Percentiles rank a stretch among this genome's conserved stretches.
phyloP scores from a whole-genome alignment of 2,888 invertebrate genomes.

The Macrosiphum euphorbiae region DNA sequence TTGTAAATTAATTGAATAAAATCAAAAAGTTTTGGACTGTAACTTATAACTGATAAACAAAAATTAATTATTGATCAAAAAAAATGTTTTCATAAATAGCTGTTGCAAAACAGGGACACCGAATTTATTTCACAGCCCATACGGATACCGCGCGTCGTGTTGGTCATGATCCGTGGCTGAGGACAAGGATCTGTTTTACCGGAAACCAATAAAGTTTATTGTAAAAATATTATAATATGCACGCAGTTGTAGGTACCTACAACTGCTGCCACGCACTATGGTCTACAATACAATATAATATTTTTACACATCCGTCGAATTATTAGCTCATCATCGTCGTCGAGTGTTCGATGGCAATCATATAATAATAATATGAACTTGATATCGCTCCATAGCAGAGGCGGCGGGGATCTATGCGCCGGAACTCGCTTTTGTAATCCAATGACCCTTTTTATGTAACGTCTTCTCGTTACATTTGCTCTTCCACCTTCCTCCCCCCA shows the following conservation, averaged over 20 bases:
- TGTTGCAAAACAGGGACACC: not conserved
- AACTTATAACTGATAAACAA: not conserved
- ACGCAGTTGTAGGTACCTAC: not conserved
- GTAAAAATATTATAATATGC: not conserved
- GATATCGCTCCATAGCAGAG: not conserved
- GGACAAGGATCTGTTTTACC: not conserved
- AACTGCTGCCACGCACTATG: not conserved
- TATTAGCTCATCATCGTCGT: not conserved
- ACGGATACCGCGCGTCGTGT: not conserved
- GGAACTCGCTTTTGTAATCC: constrained; percentile 62
- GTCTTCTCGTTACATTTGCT: constrained; percentile 59
- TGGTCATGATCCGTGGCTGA: not conserved
- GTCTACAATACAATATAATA: not conserved
- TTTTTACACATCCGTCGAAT: not conserved
- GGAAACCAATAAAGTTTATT: not conserved
- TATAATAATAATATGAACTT: not conserved
- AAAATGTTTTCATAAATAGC: not conserved
- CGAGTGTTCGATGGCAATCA: not conserved
- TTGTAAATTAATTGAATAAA: not conserved
- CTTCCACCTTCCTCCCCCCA: not conserved
- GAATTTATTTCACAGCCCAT: not conserved
- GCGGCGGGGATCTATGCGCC: constrained; percentile 9
- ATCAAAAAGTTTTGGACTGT: not conserved
- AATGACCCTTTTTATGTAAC: constrained; percentile 62
- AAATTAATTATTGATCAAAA: not conserved